These are phyloP conservation scores for Pituophis catenifer DNA, from an alignment of 2,113 vertebrate species.

Conservation along the genomic window DNA sequence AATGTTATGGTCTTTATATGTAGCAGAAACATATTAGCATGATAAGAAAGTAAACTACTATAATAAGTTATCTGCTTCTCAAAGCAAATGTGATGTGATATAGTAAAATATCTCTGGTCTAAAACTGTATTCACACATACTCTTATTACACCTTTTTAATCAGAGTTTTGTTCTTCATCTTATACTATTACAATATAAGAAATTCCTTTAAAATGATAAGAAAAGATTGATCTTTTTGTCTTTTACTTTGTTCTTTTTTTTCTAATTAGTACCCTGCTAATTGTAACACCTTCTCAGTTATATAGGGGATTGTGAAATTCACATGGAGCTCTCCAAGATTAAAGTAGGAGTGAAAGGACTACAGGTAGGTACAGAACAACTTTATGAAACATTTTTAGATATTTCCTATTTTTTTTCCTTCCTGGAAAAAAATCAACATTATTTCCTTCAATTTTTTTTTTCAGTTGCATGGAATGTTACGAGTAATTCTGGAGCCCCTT, in stretches of 20 bases:
- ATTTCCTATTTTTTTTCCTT: neutral
- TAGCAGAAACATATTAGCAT: neutral
- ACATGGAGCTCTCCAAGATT: slow-evolving; percentile 81
- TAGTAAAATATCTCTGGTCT: neutral
- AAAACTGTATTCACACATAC: neutral
- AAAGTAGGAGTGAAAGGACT: slow-evolving; percentile 87
- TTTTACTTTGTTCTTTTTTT: neutral
- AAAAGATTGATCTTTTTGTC: neutral
- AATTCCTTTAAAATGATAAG: neutral
- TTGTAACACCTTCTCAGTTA: slow-evolving; percentile 74
- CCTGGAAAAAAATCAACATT: neutral
- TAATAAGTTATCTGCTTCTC: neutral
- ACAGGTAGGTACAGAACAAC: slow-evolving; percentile 72
- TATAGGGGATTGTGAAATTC: slow-evolving; percentile 87
- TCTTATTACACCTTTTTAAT: neutral
- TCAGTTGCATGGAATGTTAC: slow-evolving; percentile 85
- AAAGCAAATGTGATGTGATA: neutral
- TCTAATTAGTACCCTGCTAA: slow-evolving; percentile 29
- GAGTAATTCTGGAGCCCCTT: slow-evolving; percentile 89
- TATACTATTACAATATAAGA: neutral
- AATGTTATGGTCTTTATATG: neutral
- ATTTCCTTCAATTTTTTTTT: neutral
- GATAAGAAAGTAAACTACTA: neutral
- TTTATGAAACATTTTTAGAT: fast-evolving
- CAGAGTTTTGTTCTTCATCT: neutral